Percentiles rank a stretch among this genome's conserved stretches.
These are phyloP conservation scores for Menidia menidia DNA, from an alignment of 2,797 vertebrate species.

Conservation along the genomic window DNA sequence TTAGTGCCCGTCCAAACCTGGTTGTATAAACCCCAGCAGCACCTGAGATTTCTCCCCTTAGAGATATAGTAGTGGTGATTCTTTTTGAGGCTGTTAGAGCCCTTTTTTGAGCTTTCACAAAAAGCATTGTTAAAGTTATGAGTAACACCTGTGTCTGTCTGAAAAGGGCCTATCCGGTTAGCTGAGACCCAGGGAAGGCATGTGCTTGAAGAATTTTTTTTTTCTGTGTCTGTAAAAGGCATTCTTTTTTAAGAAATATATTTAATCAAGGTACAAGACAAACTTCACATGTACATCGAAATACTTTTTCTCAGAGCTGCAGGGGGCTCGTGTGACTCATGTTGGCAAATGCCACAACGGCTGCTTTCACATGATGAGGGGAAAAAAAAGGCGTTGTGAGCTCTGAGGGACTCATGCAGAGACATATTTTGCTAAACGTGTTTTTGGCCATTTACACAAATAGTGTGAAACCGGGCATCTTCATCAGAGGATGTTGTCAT, in stretches of 20 bases:
- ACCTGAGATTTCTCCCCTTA: not conserved
- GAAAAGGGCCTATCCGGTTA: not conserved
- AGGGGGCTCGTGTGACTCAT: conserved; percentile 22
- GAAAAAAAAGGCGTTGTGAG: conserved; percentile 29
- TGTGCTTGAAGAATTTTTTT: not conserved
- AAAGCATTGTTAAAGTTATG: not conserved
- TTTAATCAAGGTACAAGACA: conserved; percentile 17
- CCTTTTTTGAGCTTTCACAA: conserved; percentile 4
- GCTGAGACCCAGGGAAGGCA: not conserved
- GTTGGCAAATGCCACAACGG: conserved; percentile 10
- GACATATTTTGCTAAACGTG: conserved; percentile 53
- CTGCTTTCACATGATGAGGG: conserved; percentile 14
- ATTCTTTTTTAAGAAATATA: conserved; percentile 13
- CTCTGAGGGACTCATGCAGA: conserved; percentile 35
- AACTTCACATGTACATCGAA: conserved; percentile 2
- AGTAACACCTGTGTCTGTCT: not conserved
- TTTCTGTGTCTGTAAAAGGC: not conserved
- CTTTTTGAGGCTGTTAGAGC: conserved; percentile 3
- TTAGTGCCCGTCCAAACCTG: not conserved
- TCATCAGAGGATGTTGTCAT: conserved; percentile 32
- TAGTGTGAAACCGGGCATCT: conserved; percentile 43
- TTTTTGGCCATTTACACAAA: conserved; percentile 47
- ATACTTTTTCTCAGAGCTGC: conserved; percentile 12
- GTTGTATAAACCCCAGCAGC: not conserved
- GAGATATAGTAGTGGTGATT: not conserved